Evolutionary conservation across 1,140 invertebrate species (phyloP).

Genomic region (Cotesia typhae): DNA sequence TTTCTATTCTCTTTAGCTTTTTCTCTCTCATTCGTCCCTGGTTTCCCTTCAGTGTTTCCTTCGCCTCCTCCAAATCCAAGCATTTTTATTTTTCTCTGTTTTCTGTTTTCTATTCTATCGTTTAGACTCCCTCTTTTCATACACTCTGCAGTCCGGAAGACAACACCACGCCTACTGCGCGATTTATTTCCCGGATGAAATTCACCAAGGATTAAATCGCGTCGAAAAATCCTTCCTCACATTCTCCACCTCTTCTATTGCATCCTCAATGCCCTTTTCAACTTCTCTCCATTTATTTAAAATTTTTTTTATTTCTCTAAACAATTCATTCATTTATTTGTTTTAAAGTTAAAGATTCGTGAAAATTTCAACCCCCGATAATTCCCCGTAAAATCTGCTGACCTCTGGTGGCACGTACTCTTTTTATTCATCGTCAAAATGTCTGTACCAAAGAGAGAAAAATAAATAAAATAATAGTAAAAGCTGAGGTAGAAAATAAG

Average conservation of each 20-base stretch:
- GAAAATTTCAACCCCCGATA: constrained; percentile 2
- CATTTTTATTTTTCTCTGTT: too few species aligned
- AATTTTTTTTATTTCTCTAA: too few species aligned
- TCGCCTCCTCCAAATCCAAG: too few species aligned
- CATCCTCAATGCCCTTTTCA: not conserved
- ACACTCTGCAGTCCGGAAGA: constrained; percentile 17
- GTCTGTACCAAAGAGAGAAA: not conserved
- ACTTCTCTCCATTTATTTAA: too few species aligned
- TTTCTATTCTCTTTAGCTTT: constrained; percentile 12
- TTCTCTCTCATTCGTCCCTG: not conserved
- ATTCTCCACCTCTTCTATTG: not conserved
- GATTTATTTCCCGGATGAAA: constrained; percentile 36
- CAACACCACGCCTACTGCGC: constrained; percentile 21
- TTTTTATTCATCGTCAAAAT: constrained; percentile 2
- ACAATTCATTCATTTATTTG: not conserved
- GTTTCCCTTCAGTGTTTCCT: constrained; percentile 9
- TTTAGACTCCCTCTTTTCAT: constrained; percentile 11
- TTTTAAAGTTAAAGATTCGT: not conserved
- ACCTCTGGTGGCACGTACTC: not conserved
- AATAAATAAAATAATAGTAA: too few species aligned
- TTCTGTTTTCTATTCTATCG: not conserved
- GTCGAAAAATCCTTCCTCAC: constrained; percentile 18
- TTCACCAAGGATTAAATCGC: constrained; percentile 34
- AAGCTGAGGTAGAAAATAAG: not conserved
- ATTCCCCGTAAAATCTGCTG: constrained; percentile 4